These are phyloP conservation scores for Rhaphigaster nebulosa DNA, from an alignment of 2,888 invertebrate species.

Conservation along the genomic window DNA sequence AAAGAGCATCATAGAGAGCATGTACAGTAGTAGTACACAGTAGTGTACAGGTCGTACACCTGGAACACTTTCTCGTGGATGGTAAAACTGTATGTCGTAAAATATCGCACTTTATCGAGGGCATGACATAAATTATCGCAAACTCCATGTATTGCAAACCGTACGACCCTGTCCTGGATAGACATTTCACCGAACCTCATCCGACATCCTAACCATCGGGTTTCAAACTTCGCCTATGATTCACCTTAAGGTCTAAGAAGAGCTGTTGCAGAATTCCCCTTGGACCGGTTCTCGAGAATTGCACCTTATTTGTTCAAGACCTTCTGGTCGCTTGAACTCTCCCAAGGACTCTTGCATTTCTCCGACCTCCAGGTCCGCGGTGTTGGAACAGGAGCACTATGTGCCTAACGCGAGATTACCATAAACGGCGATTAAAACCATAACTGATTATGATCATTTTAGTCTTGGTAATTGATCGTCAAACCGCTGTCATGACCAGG, in stretches of 20 bases:
- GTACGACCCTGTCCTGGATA: neutral
- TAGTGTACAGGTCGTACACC: too few species aligned
- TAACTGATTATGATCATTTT: conserved; percentile 21
- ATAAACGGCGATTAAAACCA: neutral
- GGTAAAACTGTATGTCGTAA: neutral
- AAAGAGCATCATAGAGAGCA: too few species aligned
- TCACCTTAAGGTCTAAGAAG: conserved; percentile 11
- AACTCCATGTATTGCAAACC: neutral
- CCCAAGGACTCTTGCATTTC: conserved; percentile 12
- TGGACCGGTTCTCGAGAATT: conserved; percentile 15
- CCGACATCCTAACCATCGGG: neutral
- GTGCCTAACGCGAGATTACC: neutral
- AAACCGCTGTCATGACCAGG: neutral
- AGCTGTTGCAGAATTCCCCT: conserved; percentile 20
- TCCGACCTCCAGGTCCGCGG: neutral
- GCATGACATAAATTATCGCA: neutral
- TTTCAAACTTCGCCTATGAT: neutral
- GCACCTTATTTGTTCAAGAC: conserved; percentile 42
- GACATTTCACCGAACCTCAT: neutral
- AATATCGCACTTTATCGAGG: neutral
- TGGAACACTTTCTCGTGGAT: too few species aligned
- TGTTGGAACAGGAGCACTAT: neutral
- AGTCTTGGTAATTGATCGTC: neutral
- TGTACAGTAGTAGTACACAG: too few species aligned
- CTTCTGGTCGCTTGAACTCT: neutral